These are phyloP conservation scores for Synchiropus splendidus DNA, from an alignment of 2,113 vertebrate species.

Conservation along the genomic window DNA sequence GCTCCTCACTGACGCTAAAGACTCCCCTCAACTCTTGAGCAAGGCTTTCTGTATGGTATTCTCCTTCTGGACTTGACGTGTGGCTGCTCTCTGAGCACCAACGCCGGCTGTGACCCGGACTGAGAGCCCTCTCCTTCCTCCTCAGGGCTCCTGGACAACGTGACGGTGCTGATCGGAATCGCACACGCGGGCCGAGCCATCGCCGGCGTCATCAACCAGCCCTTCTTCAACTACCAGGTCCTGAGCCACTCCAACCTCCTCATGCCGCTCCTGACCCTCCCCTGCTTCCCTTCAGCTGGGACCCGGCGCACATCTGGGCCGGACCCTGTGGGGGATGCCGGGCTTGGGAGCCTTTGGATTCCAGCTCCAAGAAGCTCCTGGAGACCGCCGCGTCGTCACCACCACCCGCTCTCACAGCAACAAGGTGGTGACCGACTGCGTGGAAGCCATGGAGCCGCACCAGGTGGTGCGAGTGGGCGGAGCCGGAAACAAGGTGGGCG, in stretches of 20 bases:
- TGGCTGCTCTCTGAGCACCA: too few species aligned
- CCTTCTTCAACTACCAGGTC: conserved; percentile 98
- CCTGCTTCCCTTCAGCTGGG: conserved; percentile 65
- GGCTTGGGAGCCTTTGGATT: conserved; percentile 90
- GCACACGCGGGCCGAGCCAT: conserved; percentile 88
- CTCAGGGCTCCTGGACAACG: conserved; percentile 90
- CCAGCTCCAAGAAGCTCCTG: conserved; percentile 79
- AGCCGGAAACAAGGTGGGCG: conserved; percentile 90
- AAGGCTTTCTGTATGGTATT: conserved; percentile 43
- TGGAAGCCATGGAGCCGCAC: conserved; percentile 84
- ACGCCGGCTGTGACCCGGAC: too few species aligned
- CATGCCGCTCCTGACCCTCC: too few species aligned
- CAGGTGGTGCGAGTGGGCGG: conserved; percentile 84
- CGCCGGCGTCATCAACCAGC: conserved; percentile 95
- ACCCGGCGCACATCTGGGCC: conserved; percentile 69
- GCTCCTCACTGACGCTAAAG: conserved; percentile 30
- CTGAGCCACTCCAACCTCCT: not conserved
- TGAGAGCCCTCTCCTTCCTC: not conserved
- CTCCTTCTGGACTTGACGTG: too few species aligned
- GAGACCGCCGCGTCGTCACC: conserved; percentile 76
- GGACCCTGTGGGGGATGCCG: conserved; percentile 89
- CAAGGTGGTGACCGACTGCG: conserved; percentile 80
- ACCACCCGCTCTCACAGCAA: conserved; percentile 94
- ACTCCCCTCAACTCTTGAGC: conserved; percentile 30
- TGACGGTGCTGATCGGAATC: conserved; percentile 93